Conservation (phyloP, 23 tunicate species). For the Halocynthia roretzi region DNA sequence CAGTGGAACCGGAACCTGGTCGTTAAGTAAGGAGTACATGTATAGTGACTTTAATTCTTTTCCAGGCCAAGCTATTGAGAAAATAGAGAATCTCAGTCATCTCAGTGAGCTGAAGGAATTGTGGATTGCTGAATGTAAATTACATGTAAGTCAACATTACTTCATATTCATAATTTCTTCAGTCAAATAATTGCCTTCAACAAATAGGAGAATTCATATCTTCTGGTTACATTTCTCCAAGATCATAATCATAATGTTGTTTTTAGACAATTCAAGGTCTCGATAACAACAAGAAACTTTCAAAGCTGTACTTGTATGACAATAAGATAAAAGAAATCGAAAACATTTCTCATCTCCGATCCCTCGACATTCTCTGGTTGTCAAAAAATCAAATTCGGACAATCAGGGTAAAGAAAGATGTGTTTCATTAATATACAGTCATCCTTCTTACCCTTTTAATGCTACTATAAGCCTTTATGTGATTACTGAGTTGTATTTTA, state of each 20-base stretch:
- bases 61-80: slow-evolving; percentile 45
- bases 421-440: neutral
- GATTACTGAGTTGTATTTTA: neutral
- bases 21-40: too few species aligned
- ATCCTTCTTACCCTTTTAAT: neutral
- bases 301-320: slow-evolving; percentile 57
- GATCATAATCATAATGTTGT: neutral
- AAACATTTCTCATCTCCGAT: slow-evolving; percentile 55
- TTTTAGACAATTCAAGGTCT: slow-evolving; percentile 69
- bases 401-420: slow-evolving; percentile 39
- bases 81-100: slow-evolving; percentile 37
- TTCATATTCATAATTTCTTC: neutral
- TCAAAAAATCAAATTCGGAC: slow-evolving; percentile 49
- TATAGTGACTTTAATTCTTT: neutral
- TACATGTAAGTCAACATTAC: slow-evolving; percentile 32
- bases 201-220: neutral
- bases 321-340: slow-evolving; percentile 67
- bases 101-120: slow-evolving; percentile 65
- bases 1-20: too few species aligned
- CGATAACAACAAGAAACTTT: slow-evolving; percentile 51
- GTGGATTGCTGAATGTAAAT: slow-evolving; percentile 89
- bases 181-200: neutral
- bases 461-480: neutral
- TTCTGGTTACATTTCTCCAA: neutral
- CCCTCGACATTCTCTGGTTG: slow-evolving; percentile 49